A percentile compares a stretch with the other conserved stretches of the same genome.
Evolutionary conservation across 2,797 vertebrate genomes (phyloP).

Genomic region (Thalassophryne amazonica): DNA sequence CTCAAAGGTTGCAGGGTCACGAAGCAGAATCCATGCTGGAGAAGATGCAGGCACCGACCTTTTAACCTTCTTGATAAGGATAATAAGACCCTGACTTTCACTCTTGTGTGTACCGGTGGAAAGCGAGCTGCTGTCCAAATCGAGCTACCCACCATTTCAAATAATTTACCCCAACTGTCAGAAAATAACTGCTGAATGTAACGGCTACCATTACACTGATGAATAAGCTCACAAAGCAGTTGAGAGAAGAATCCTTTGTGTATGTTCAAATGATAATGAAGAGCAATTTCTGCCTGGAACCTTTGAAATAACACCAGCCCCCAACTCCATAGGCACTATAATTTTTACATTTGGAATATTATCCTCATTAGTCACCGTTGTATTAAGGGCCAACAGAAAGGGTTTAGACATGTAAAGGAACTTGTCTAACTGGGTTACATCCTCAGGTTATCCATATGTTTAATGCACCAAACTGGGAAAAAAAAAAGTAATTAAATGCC

Average conservation of each 20-base stretch:
- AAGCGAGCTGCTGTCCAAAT: conserved; percentile 19
- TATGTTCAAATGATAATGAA: conserved; percentile 41
- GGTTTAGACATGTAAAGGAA: conserved; percentile 6
- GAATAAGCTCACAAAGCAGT: conserved; percentile 35
- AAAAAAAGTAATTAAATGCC: not conserved
- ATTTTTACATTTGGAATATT: conserved; percentile 37
- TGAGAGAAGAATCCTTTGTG: conserved; percentile 26
- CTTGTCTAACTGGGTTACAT: not conserved
- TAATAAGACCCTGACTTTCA: conserved; percentile 55
- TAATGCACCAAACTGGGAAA: not conserved
- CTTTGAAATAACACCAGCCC: conserved; percentile 30
- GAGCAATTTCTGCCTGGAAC: conserved; percentile 15
- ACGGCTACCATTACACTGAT: conserved; percentile 34
- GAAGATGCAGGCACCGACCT: conserved; percentile 66
- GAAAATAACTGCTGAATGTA: conserved; percentile 27
- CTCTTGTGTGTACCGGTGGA: conserved; percentile 29
- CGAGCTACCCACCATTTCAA: conserved; percentile 36
- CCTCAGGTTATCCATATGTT: conserved; percentile 4
- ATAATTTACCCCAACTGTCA: conserved; percentile 39
- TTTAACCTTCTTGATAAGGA: conserved; percentile 55
- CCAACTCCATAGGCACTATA: conserved; percentile 14
- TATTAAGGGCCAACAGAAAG: conserved; percentile 19
- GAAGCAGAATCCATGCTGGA: conserved; percentile 52
- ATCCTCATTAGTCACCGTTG: conserved; percentile 17
- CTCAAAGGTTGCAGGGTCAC: conserved; percentile 45